Evolutionary conservation across 2,113 vertebrate genomes (phyloP), one percentile per base, ranked within the genome.

Genomic region (Atherinomorus stipes): DNA sequence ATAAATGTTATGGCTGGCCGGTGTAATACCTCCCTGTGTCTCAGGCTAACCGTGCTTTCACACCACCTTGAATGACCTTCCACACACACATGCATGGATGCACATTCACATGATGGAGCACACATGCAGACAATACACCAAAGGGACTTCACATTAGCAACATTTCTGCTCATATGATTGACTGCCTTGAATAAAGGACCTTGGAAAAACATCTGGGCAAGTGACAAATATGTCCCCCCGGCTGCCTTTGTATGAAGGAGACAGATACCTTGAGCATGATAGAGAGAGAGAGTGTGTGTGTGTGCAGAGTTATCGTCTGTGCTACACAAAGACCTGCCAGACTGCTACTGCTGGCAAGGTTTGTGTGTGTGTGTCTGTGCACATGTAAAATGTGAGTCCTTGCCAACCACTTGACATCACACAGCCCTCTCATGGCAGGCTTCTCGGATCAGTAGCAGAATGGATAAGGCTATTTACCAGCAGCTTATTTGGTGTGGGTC

Each of bases 151-250:
- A 81, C 75, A 79, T 86, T 85, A 85, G 81, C 78, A 88, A 83
- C 85, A 72, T 78, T 92, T 85, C 79, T 65, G 71, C 78, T 83
- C 67, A 22, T 67, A 81, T 90, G 90, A 92, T 90, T 89, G 90
- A 92, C 85, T 85, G 82, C 71, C 71, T 85, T 8, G 73, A 79
- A 86, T 85, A 86, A 88, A 89, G 80, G 88, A 91, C 90, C 89
- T 90, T 90, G 89, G 83, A 86, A 90, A 87, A 91, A 92, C 89
- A 92, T 90, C 90, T 92, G 90, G 88, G 75, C 83, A 65, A 76
- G 81, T 90, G 89, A 90, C 86, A 89, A 88, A 88, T 86, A 40
- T 31, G n/a, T 78, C 86, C 89, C 85, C 62, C 52, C 79, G 80
- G 85, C 81, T 87, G 76, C 72, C 13, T 82, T 76, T 80, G 68